Percentiles rank a stretch among this genome's conserved stretches.
These are phyloP conservation scores for Sebastes minor DNA, from an alignment of 2,797 vertebrate species.

Conservation along the genomic window DNA sequence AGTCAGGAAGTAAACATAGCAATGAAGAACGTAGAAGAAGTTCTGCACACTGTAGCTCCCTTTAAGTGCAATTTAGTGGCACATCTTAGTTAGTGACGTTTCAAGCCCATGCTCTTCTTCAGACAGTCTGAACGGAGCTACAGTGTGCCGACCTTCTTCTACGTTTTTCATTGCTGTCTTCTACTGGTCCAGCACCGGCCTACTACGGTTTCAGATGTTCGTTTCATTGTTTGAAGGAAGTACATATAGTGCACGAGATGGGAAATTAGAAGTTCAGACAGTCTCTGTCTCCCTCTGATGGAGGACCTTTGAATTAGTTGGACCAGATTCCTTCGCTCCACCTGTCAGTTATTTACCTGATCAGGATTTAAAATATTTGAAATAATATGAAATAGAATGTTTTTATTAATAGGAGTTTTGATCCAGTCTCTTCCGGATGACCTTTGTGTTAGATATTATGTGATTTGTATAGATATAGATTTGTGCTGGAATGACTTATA, in stretches of 20 bases:
- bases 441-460: not conserved
- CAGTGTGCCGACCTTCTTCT: too few relatives aligned
- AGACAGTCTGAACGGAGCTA: too few relatives aligned
- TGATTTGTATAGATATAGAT: not conserved
- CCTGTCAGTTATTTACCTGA: not conserved
- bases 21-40: too few relatives aligned
- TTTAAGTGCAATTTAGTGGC: too few relatives aligned
- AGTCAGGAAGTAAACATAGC: not conserved
- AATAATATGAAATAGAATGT: not conserved
- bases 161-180: too few relatives aligned
- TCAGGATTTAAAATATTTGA: not conserved
- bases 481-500: not conserved
- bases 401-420: not conserved
- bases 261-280: not conserved
- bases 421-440: not conserved
- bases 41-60: too few relatives aligned
- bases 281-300: conserved; percentile 51
- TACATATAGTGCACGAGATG: not conserved
- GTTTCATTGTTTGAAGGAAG: not conserved
- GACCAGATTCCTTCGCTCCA: not conserved
- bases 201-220: too few relatives aligned
- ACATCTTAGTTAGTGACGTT: too few relatives aligned
- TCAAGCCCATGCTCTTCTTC: too few relatives aligned
- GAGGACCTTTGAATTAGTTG: not conserved
- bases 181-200: too few relatives aligned